These are phyloP conservation scores for Motacilla tschutschensis DNA, from an alignment of 2,113 vertebrate genomes.

Conservation along the genomic window DNA sequence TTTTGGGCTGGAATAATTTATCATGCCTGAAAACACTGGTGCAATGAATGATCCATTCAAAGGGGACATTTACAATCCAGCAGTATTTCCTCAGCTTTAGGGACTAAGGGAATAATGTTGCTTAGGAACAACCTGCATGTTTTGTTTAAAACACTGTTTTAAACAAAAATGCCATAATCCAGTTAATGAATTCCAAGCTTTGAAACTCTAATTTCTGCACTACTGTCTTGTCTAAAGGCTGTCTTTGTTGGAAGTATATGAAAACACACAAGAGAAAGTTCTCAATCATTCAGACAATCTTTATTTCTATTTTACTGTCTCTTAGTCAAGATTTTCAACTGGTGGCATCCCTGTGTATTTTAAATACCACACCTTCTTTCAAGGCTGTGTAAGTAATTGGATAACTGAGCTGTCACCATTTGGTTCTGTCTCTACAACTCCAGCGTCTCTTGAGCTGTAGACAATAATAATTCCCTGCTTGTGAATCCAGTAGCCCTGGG, in stretches of 20 bases:
- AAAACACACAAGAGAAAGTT: neutral
- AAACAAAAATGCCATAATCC: conserved; percentile 13
- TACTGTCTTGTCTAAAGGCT: neutral
- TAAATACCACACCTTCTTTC: neutral
- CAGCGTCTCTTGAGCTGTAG: neutral
- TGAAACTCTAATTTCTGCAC: neutral
- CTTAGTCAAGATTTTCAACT: neutral
- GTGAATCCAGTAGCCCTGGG: neutral
- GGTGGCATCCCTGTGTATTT: neutral
- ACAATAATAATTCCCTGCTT: neutral
- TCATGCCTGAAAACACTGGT: conserved; percentile 20
- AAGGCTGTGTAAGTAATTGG: neutral
- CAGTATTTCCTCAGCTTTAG: conserved; percentile 32
- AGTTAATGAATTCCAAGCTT: conserved; percentile 21
- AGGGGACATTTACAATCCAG: neutral
- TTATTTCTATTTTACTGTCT: neutral
- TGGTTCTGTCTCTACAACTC: neutral
- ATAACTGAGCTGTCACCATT: neutral
- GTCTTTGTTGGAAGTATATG: neutral
- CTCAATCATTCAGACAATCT: neutral
- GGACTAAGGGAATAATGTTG: conserved; percentile 38
- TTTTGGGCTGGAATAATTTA: conserved; percentile 31
- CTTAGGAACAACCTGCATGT: conserved; percentile 59
- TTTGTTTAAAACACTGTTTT: conserved; percentile 19
- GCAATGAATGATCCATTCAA: conserved; percentile 18